phyloP scores from a whole-genome alignment of 2,113 vertebrate genomes.

The Passer domesticus region DNA sequence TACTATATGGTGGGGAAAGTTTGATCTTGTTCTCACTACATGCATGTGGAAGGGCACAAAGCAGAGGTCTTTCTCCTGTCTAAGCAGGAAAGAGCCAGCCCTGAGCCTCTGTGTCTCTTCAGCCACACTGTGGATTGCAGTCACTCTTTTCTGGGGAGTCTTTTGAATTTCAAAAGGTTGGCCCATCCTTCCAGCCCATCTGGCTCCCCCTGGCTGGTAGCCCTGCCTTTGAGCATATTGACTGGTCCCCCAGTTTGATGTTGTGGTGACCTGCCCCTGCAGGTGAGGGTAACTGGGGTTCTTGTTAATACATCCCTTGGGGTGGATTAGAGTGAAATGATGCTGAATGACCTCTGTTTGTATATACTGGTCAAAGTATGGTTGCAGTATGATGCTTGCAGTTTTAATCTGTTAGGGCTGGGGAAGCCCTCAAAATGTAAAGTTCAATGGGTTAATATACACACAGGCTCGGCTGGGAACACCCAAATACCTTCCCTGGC shows the following conservation, averaged over 20 bases:
- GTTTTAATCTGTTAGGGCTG: rapidly evolving
- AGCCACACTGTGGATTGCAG: background rate
- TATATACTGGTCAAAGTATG: background rate
- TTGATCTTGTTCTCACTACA: background rate
- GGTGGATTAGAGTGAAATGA: background rate
- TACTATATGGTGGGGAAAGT: background rate
- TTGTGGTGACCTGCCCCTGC: background rate
- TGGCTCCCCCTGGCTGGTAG: background rate
- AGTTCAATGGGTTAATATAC: background rate
- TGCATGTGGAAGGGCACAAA: background rate
- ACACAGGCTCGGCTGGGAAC: background rate
- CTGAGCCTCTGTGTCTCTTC: background rate
- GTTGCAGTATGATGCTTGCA: too few relatives aligned
- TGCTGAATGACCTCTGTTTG: background rate
- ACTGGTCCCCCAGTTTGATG: background rate
- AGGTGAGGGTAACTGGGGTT: background rate
- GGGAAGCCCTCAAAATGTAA: background rate
- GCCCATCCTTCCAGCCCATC: background rate
- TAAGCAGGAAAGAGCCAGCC: background rate
- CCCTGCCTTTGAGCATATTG: background rate
- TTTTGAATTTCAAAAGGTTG: background rate
- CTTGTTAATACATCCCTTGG: background rate
- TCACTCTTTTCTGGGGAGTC: background rate
- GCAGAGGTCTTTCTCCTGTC: background rate
- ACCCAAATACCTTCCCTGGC: background rate